These are phyloP conservation scores for Parnassius mnemosyne DNA, from an alignment of 2,888 invertebrate species.

Conservation along the genomic window DNA sequence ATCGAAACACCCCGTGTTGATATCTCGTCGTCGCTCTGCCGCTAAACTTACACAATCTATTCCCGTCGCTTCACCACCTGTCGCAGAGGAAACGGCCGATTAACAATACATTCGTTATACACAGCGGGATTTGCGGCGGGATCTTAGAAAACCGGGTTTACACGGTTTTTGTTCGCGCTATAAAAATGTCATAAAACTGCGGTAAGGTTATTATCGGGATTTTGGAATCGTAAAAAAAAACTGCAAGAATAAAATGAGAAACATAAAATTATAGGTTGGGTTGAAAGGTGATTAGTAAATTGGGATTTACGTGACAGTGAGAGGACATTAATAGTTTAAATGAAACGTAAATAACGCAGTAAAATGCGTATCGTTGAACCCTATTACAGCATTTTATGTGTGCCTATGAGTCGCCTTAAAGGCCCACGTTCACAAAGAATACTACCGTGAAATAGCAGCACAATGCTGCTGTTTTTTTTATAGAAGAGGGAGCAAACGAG, in stretches of 20 bases:
- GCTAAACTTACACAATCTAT: constrained; percentile 29
- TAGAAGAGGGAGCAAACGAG: too few species aligned
- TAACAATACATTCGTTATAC: constrained; percentile 34
- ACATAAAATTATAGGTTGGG: neutral
- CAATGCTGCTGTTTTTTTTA: too few species aligned
- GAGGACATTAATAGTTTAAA: too few species aligned
- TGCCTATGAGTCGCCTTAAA: too few species aligned
- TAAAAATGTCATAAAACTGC: constrained; percentile 22
- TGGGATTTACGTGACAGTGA: neutral
- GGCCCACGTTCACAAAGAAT: too few species aligned
- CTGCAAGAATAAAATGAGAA: constrained; percentile 8
- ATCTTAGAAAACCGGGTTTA: neutral
- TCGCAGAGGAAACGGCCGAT: constrained; percentile 34
- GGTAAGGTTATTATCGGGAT: constrained; percentile 23
- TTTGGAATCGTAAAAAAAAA: constrained; percentile 23
- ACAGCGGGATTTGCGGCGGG: constrained; percentile 5
- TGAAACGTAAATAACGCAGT: too few species aligned
- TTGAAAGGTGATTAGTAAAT: neutral
- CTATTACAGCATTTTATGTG: too few species aligned
- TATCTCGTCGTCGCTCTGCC: constrained; percentile 1
- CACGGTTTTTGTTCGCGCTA: constrained; percentile 9
- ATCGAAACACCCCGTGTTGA: constrained; percentile 3
- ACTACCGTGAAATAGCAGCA: too few species aligned
- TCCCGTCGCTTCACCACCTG: constrained; percentile 38
- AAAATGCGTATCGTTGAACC: too few species aligned